Percentiles rank a stretch among this genome's conserved stretches.
These are phyloP conservation scores for Magallana ariakensis DNA, from an alignment of 1,140 invertebrate species.

Conservation along the genomic window DNA sequence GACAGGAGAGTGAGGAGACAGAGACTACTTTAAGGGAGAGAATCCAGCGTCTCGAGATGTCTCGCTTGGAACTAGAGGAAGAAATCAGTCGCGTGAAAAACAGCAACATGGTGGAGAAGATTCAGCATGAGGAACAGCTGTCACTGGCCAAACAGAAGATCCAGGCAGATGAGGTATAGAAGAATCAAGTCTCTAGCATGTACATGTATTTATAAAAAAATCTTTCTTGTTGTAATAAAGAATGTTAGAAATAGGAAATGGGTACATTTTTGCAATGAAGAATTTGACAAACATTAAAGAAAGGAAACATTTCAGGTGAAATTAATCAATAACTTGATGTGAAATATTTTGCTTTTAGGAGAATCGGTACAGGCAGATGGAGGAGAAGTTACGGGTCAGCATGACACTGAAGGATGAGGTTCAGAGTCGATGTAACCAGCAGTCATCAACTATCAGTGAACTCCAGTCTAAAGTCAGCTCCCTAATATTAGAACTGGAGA, in stretches of 20 bases:
- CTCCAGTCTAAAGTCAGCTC: conserved; percentile 75
- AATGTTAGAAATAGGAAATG: too few relatives aligned
- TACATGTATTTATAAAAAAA: too few relatives aligned
- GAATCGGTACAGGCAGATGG: conserved; percentile 71
- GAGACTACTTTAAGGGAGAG: conserved; percentile 75
- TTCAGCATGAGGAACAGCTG: conserved; percentile 75
- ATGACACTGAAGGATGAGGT: conserved; percentile 75
- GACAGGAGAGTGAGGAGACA: conserved; percentile 73
- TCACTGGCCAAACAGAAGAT: conserved; percentile 71
- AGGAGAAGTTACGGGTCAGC: conserved; percentile 74
- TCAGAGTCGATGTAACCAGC: conserved; percentile 73
- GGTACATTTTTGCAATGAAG: too few relatives aligned
- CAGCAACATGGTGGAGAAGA: conserved; percentile 68
- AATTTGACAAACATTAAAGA: too few relatives aligned
- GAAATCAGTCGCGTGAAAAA: conserved; percentile 76
- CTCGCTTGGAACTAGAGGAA: conserved; percentile 74
- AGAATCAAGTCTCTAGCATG: background rate
- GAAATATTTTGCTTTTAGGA: conserved; percentile 65
- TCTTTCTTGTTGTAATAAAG: too few relatives aligned
- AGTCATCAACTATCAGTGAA: conserved; percentile 68
- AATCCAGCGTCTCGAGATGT: conserved; percentile 74
- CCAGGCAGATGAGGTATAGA: conserved; percentile 72
- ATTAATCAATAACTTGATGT: background rate
- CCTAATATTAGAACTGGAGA: conserved; percentile 73
- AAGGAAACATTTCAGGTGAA: too few relatives aligned